A percentile compares a stretch with the other conserved stretches of the same genome.
phyloP scores from a whole-genome alignment of 1,140 invertebrate genomes.

The Hycleus cichorii region DNA sequence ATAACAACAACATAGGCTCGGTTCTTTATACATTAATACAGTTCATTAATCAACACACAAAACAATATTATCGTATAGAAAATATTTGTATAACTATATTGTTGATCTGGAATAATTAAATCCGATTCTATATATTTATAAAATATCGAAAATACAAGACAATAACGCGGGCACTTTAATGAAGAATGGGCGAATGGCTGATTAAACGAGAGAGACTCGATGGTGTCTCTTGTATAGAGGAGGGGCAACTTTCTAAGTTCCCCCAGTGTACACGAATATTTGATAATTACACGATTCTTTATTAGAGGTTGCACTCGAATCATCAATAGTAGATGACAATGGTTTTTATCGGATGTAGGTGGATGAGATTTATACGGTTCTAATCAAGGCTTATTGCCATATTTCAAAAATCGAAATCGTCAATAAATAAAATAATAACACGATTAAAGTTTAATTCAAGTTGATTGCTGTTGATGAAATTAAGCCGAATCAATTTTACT shows the following conservation, averaged over 20 bases:
- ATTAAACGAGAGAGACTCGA: not conserved
- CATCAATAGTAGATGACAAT: too few species aligned
- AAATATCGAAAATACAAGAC: slow-evolving; percentile 11
- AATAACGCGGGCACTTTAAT: slow-evolving; percentile 1
- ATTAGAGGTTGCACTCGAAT: too few species aligned
- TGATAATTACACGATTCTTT: too few species aligned
- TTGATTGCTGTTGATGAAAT: too few species aligned
- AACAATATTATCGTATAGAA: not conserved
- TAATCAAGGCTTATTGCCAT: too few species aligned
- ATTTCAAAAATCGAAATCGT: too few species aligned
- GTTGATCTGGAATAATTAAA: not conserved
- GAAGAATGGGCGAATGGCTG: not conserved
- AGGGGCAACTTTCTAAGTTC: slow-evolving; percentile 14
- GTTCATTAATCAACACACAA: not conserved
- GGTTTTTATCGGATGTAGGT: too few species aligned
- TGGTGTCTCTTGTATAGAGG: slow-evolving; percentile 1
- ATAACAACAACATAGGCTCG: not conserved
- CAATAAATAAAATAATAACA: too few species aligned
- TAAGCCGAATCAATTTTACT: too few species aligned
- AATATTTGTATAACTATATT: slow-evolving; percentile 9
- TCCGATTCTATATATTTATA: slow-evolving; percentile 4
- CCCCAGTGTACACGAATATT: too few species aligned
- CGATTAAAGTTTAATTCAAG: too few species aligned
- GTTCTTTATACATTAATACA: not conserved
- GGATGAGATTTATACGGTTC: too few species aligned